Base-by-base conservation (phyloP, 1,140 invertebrate species). In the Teleopsis dalmanni region DNA sequence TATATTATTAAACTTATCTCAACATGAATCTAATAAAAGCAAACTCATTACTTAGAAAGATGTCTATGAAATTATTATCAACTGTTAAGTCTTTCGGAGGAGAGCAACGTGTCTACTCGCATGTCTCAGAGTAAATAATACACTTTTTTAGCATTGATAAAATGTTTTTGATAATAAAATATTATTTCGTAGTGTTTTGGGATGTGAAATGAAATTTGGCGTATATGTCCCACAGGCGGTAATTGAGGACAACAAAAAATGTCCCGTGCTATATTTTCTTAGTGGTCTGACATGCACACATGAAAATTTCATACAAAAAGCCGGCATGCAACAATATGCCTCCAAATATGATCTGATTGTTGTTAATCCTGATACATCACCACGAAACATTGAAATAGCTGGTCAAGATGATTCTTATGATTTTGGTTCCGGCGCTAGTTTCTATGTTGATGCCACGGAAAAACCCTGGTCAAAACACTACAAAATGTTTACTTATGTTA, bases 401-500 rank as follows among this genome's bases (percentile, higher is more conserved):
- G 93, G 92, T 3, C 90, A 98, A 72, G 83, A 88, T 59, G 91
- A 93, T 38, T 76, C 77, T 19, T 97, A 85, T 79, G 94, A 98
- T 73, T 95, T 98, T 76, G 96, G 96, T 22, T 84, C 83, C 22
- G 90, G 90, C 18, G 95, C 96, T 56, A 92, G 95, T 3, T 98
- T 97, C 71, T 99, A 99, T 73, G 75, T 99, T 0, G 87, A 99
- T 77, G 93, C 95, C 4, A 86, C 84, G 1, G 73, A 85, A 58
- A 84, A 88, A 23, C 91, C 92, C 46, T 99, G 95, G 94, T 85
- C 85, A 31, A 85, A 82, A 42, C 84, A 99, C 74, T 99, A 97
- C 58, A 81, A 85, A 61, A 99, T 99, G 96, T 98, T 85, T 59
- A 91, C 87, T 36, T 99, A 99, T 62, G 74, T 99, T n/a, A 93